Evolutionary conservation across 30 jellyfish, hydroid and myxozoan genomes (phyloP).

Genomic region (Mastigias papua): DNA sequence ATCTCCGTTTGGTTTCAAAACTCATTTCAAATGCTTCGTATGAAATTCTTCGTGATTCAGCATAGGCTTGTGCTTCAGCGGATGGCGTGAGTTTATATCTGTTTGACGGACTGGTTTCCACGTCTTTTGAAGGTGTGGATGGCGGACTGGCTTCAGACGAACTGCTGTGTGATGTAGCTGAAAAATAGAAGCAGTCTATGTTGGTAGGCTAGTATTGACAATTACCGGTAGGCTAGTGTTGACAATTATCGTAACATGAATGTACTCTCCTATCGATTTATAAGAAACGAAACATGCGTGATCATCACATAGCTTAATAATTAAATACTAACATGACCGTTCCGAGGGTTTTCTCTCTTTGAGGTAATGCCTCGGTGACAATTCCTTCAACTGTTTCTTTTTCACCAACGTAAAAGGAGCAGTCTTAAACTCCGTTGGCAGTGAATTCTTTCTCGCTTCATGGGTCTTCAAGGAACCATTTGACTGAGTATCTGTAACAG

Average conservation of each 20-base stretch:
- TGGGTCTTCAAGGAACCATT: not conserved
- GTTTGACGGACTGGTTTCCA: constrained; percentile 46
- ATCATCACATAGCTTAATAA: not conserved
- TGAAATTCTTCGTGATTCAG: constrained; percentile 90
- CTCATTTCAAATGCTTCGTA: constrained; percentile 85
- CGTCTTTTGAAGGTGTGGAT: constrained; percentile 24
- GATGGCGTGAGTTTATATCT: constrained; percentile 59
- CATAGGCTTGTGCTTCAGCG: constrained; percentile 93
- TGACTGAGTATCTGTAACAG: constrained; percentile 2
- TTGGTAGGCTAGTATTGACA: too few relatives aligned
- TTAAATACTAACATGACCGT: constrained; percentile 27
- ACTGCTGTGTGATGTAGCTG: constrained; percentile 17
- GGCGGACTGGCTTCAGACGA: constrained; percentile 59
- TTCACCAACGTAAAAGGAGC: constrained; percentile 89
- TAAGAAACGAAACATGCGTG: too few relatives aligned
- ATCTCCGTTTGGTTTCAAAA: constrained; percentile 65
- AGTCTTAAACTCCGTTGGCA: constrained; percentile 69
- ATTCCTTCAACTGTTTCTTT: constrained; percentile 70
- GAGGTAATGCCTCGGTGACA: constrained; percentile 80
- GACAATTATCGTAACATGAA: too few relatives aligned
- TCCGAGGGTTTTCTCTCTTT: constrained; percentile 60
- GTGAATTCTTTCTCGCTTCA: constrained; percentile 11
- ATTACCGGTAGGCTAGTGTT: too few relatives aligned
- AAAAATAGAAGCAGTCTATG: not conserved
- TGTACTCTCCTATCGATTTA: too few relatives aligned